Conservation (phyloP, 1,140 invertebrate genomes). For the Drosophila pectinifera region DNA sequence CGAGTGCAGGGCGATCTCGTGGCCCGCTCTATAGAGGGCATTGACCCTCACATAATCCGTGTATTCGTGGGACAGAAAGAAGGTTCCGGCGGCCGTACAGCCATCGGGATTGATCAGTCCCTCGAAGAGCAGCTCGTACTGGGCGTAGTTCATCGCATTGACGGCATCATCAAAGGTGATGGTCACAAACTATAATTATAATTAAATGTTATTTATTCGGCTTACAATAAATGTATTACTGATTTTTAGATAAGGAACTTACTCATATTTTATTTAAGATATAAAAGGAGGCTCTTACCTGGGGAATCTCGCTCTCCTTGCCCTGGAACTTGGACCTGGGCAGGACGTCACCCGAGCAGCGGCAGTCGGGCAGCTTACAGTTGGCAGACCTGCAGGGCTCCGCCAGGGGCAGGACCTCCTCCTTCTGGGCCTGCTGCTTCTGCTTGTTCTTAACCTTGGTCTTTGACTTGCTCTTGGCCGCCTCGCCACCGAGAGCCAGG, state of each 20-base stretch:
- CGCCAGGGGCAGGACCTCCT: conserved; percentile 41
- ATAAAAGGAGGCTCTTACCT: too few species aligned
- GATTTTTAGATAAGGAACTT: too few species aligned
- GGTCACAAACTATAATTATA: conserved; percentile 86
- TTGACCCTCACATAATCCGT: conserved; percentile 89
- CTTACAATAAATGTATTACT: too few species aligned
- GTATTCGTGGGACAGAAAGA: conserved; percentile 90
- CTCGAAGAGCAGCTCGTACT: conserved; percentile 88
- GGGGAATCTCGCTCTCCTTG: conserved; percentile 84
- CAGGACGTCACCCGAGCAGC: conserved; percentile 84
- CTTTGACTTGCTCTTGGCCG: conserved; percentile 57
- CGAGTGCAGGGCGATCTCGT: conserved; percentile 90
- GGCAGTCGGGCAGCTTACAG: conserved; percentile 86
- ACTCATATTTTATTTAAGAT: too few species aligned
- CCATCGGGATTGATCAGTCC: conserved; percentile 88
- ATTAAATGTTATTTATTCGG: too few species aligned
- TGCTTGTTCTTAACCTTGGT: conserved; percentile 45
- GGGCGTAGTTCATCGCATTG: conserved; percentile 88
- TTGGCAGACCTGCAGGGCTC: conserved; percentile 50
- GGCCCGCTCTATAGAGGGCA: conserved; percentile 87
- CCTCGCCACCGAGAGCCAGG: conserved; percentile 18
- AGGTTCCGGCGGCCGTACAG: conserved; percentile 88
- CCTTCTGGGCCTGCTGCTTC: conserved; percentile 15
- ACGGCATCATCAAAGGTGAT: conserved; percentile 90
- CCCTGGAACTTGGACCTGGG: conserved; percentile 69